phyloP scores from a whole-genome alignment of 1,140 invertebrate species.

The Drosophila ficusphila region DNA sequence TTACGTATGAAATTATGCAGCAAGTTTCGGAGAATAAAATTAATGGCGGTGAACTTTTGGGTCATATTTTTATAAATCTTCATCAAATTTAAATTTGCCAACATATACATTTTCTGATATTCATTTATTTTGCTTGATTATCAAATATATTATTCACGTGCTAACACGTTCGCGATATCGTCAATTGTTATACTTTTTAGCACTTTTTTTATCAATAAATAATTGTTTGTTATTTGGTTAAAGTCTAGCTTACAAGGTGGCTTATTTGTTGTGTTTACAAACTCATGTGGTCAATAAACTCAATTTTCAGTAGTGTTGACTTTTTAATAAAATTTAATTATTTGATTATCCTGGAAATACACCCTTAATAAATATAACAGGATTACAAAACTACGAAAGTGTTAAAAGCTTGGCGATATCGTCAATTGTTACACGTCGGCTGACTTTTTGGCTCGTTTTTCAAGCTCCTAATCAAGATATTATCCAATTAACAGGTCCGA shows the following conservation, averaged over 20 bases:
- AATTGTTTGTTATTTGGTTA: not conserved
- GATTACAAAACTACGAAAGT: not conserved
- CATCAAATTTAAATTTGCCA: not conserved
- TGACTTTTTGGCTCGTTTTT: slow-evolving; percentile 33
- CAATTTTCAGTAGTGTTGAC: too few species aligned
- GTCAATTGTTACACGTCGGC: slow-evolving; percentile 19
- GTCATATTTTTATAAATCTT: too few species aligned
- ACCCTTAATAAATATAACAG: too few species aligned
- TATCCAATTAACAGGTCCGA: slow-evolving; percentile 40
- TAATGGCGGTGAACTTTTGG: too few species aligned
- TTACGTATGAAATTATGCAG: slow-evolving; percentile 13
- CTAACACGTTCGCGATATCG: slow-evolving; percentile 21
- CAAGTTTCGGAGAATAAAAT: slow-evolving; percentile 23
- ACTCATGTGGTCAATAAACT: too few species aligned
- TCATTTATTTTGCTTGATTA: not conserved
- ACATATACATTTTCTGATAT: not conserved
- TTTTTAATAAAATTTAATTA: too few species aligned
- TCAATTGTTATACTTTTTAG: slow-evolving; percentile 18
- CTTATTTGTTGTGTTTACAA: too few species aligned
- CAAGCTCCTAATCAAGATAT: slow-evolving; percentile 32
- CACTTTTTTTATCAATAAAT: slow-evolving; percentile 11
- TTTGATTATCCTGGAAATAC: too few species aligned
- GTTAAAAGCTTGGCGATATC: slow-evolving; percentile 15
- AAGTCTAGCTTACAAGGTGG: too few species aligned
- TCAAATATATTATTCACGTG: slow-evolving; percentile 15